These are phyloP conservation scores for Drosophila neocordata DNA, from an alignment of 1,140 invertebrate species.

Conservation along the genomic window DNA sequence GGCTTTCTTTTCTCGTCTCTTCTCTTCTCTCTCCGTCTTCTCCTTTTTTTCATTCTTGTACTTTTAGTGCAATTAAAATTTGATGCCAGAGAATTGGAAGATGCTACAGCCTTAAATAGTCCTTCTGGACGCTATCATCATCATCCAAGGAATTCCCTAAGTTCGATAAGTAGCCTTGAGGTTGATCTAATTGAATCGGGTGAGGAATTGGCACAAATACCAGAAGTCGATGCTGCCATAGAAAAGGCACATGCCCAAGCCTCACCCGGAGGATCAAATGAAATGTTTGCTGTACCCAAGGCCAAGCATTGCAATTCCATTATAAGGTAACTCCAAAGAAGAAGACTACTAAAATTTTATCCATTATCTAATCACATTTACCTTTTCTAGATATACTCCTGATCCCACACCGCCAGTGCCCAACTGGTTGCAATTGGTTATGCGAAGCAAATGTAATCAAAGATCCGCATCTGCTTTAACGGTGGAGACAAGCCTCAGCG, in stretches of 20 bases:
- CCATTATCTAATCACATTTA: not conserved
- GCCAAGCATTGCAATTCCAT: constrained; percentile 70
- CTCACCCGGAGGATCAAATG: constrained; percentile 18
- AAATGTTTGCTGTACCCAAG: constrained; percentile 71
- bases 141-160: constrained; percentile 54
- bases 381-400: constrained; percentile 65
- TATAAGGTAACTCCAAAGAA: constrained; percentile 59
- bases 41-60: constrained; percentile 51
- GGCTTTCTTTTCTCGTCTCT: constrained; percentile 54
- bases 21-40: constrained; percentile 18
- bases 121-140: constrained; percentile 33
- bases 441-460: constrained; percentile 80
- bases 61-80: constrained; percentile 79
- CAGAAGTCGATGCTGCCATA: constrained; percentile 62
- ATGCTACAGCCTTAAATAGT: constrained; percentile 33
- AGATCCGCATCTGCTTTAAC: constrained; percentile 22
- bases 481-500: constrained; percentile 33
- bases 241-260: constrained; percentile 63
- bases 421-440: constrained; percentile 82
- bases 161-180: constrained; percentile 71
- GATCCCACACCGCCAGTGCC: constrained; percentile 73
- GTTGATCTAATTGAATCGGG: constrained; percentile 57
- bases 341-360: not conserved
- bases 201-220: constrained; percentile 55
- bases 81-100: constrained; percentile 68